These are phyloP conservation scores for Limnephilus rhombicus DNA, from an alignment of 2,888 invertebrate species.

Conservation along the genomic window DNA sequence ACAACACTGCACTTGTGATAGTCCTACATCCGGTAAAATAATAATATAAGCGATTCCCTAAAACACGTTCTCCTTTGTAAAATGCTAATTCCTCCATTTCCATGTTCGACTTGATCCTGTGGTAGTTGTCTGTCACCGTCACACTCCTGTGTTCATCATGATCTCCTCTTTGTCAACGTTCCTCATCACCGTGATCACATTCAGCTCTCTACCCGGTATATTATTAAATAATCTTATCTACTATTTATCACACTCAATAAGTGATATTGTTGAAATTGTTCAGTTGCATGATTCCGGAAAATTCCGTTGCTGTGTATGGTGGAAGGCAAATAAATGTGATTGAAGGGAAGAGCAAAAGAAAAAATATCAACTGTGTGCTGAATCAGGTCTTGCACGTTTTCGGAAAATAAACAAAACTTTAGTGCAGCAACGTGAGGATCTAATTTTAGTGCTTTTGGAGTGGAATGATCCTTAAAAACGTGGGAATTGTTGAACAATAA, in stretches of 20 bases:
- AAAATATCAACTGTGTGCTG: neutral
- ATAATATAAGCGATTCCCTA: conserved; percentile 23
- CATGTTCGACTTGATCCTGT: neutral
- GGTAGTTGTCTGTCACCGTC: neutral
- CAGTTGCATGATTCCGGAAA: neutral
- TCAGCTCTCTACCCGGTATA: neutral
- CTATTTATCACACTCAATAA: neutral
- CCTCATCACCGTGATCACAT: neutral
- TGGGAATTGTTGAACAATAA: neutral
- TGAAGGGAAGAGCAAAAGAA: neutral
- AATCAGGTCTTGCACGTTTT: neutral
- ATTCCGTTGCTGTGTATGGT: too few relatives aligned
- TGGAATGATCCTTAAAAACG: neutral
- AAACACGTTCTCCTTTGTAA: conserved; percentile 6
- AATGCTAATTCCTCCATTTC: conserved; percentile 9
- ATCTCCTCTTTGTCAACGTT: neutral
- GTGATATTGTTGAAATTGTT: too few relatives aligned
- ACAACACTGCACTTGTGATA: neutral
- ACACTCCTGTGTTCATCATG: neutral
- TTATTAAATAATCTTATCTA: neutral
- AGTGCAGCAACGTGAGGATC: neutral
- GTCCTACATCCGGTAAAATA: conserved; percentile 7
- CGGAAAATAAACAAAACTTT: neutral
- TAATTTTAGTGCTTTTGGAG: neutral
- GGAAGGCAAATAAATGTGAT: neutral